These are phyloP conservation scores for Agelas oroides DNA, from an alignment of 37 sponge, comb jelly and placozoan genomes.

Conservation along the genomic window DNA sequence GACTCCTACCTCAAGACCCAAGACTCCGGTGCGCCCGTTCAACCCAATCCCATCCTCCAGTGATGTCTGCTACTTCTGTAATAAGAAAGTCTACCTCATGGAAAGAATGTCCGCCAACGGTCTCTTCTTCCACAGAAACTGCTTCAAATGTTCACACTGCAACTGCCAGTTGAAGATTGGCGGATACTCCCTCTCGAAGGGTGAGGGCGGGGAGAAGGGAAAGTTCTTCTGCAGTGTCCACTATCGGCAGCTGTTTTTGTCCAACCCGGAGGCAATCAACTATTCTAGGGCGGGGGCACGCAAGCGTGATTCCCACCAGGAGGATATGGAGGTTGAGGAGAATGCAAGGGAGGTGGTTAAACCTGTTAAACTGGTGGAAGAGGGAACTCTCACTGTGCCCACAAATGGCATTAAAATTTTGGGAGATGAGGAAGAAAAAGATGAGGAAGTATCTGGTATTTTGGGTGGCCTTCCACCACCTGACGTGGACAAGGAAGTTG, in stretches of 20 bases:
- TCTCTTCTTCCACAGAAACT: conserved; percentile 83
- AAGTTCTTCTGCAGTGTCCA: conserved; percentile 89
- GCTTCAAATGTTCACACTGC: conserved; percentile 86
- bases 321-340: not conserved
- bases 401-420: not conserved
- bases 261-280: conserved; percentile 86
- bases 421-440: not conserved
- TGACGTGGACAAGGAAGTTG: too few species aligned
- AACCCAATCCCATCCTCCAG: conserved; percentile 31
- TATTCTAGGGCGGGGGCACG: conserved; percentile 52
- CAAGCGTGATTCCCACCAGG: not conserved
- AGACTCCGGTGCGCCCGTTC: conserved; percentile 12
- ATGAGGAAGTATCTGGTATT: not conserved
- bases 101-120: conserved; percentile 89
- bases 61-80: conserved; percentile 85
- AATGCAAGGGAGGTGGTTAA: not conserved
- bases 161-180: conserved; percentile 77
- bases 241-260: conserved; percentile 84
- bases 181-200: conserved; percentile 74
- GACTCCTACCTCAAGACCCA: not conserved
- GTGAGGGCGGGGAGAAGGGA: conserved; percentile 65
- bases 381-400: too few species aligned
- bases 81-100: conserved; percentile 81
- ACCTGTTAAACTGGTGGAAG: not conserved
- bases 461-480: too few species aligned